Base-by-base conservation (phyloP, 2,797 vertebrate genomes). In the Alectoris magna region DNA sequence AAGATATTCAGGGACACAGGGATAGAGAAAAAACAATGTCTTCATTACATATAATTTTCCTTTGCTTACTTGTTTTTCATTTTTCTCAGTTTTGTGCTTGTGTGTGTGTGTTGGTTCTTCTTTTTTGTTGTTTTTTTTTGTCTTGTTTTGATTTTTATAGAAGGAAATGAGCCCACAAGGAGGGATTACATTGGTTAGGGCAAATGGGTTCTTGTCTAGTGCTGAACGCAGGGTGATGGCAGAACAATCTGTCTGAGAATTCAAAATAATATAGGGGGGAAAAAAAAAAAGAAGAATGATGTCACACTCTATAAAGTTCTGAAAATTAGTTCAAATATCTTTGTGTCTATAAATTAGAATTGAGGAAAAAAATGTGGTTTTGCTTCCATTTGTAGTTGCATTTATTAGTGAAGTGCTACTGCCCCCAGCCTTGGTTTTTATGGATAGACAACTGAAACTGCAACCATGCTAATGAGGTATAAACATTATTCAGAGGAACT, bases 201-300 rank as follows among this genome's bases (percentile, higher is more conserved):
- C 0, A 1, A 79, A 53, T 26, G 7, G 2, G 38, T 9, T 24
- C 2, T 87, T 72, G 2, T n/a, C 9, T 69, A 41, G 3, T 38
- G 10, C 16, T 72, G 55, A 81, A 34, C 2, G 4, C 14, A 36
- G 3, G 10, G 59, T 26, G 41, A 51, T 19, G 6, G 29, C 6
- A 75, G 41, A 72, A 88, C 10, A 70, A 15, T 46, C 10, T 49
- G 11, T 26, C 27, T 58, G 5, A 51, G 19, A 67, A 7, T 15
- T 69, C 8, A 81, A 77, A 48, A 56, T n/a, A 48, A 56, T n/a
- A 26, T 21, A 7, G 11, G n/a, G 23, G 7, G 19, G 18, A 59
- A 83, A 72, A 36, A 44, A 58, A 67, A 21, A 23, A 62, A 41
- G 8, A 62, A 53, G 3, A 21, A 3, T 5, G 41, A 31, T 44